A percentile compares a stretch with the other conserved stretches of the same genome.
These are phyloP conservation scores for Pachyramphus minor DNA, from an alignment of 2,113 vertebrate genomes.

Conservation along the genomic window DNA sequence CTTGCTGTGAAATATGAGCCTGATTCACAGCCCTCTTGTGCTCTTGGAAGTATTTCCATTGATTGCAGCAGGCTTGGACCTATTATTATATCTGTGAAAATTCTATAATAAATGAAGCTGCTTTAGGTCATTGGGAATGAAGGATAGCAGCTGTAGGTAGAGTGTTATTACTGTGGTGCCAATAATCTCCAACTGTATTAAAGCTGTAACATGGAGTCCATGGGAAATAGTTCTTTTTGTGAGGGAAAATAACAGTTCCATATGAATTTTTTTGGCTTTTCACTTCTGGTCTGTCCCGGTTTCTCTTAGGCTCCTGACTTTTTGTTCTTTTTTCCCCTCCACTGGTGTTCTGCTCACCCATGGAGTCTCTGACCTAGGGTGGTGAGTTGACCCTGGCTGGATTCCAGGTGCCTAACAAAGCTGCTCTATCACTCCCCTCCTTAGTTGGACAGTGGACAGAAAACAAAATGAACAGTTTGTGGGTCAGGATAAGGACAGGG, in stretches of 20 bases:
- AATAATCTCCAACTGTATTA: background rate
- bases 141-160: background rate
- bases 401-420: background rate
- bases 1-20: background rate
- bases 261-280: background rate
- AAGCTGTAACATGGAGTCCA: background rate
- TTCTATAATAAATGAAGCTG: conserved; percentile 10
- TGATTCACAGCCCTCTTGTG: background rate
- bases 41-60: conserved; percentile 11
- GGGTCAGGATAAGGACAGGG: background rate
- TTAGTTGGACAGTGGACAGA: background rate
- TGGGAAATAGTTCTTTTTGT: background rate
- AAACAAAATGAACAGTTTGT: accelerated
- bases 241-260: background rate
- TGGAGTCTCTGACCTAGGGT: background rate
- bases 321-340: background rate
- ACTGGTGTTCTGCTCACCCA: background rate
- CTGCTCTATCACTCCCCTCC: background rate
- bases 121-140: background rate
- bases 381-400: background rate
- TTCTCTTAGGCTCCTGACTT: background rate
- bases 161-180: background rate
- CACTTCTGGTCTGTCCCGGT: background rate
- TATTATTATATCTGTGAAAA: conserved; percentile 23
- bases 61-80: background rate